Evolutionary conservation across 2,888 invertebrate genomes (phyloP).

Genomic region (Papilio demoleus): DNA sequence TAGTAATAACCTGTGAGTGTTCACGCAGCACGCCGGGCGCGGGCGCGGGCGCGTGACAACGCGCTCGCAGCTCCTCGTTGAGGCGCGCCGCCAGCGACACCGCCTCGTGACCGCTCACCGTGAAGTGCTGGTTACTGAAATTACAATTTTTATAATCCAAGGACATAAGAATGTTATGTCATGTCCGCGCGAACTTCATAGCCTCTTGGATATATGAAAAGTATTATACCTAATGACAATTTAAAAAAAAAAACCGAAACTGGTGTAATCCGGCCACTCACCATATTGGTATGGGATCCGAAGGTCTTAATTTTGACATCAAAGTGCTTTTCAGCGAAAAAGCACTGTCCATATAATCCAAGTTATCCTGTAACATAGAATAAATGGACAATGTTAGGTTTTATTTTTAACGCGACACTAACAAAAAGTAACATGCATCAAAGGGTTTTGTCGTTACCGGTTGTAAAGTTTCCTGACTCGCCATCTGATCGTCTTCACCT

Average conservation of each 20-base stretch:
- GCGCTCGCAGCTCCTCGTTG: conserved; percentile 84
- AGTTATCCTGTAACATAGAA: conserved; percentile 53
- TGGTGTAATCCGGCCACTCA: conserved; percentile 57
- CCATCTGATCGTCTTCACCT: conserved; percentile 83
- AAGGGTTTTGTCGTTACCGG: conserved; percentile 58
- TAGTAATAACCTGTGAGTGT: conserved; percentile 65
- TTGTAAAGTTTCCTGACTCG: conserved; percentile 78
- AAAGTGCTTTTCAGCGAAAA: conserved; percentile 65
- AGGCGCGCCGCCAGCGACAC: conserved; percentile 88
- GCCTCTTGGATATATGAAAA: no score
- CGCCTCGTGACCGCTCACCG: conserved; percentile 92
- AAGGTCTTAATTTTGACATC: conserved; percentile 81
- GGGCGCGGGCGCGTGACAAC: conserved; percentile 59
- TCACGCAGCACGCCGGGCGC: conserved; percentile 49
- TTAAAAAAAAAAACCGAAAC: no score
- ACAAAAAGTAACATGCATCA: not conserved
- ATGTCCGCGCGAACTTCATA: no score
- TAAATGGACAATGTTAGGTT: not conserved
- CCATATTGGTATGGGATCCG: conserved; percentile 91
- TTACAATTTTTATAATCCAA: no score
- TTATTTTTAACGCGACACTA: not conserved
- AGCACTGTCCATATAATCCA: conserved; percentile 69
- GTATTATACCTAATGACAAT: no score
- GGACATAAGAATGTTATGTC: no score
- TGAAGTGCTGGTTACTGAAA: conserved; percentile 85